Evolutionary conservation across 1,140 invertebrate species (phyloP), one percentile per base, ranked within the genome.

Genomic region (Lasaia peninsularis): DNA sequence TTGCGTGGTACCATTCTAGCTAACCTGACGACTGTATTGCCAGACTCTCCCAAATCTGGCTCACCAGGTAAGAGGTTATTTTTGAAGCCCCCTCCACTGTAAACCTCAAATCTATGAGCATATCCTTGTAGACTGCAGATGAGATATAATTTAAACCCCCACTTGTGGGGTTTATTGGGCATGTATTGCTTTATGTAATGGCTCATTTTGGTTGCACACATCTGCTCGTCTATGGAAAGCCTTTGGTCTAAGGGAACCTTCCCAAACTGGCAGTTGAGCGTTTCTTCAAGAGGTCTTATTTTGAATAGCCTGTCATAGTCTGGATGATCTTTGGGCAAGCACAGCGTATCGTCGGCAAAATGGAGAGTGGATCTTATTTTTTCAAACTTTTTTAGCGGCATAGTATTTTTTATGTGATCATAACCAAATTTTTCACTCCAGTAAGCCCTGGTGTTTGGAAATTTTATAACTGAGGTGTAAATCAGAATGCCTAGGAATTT

Each of bases 141-240:
- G 33, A 78, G 64, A 64, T 71, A 88, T 40, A 80, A 67, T 69
- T 89, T 90, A 9, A 83, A 83, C 11, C 84, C 85, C 74, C 80
- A 82, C 61, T 89, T 90, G 56, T 67, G 61, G 11, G 88, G 82
- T 55, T 64, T 68, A 65, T 75, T 75, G 8, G 72, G 75, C 37
- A 84, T 71, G 62, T 90, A 88, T 60, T 88, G 86, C 56, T 86
- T 85, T 48, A 82, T 69, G 37, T 49, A 52, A 37, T 75, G 61
- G 33, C 71, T 59, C 24, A 76, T 75, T 73, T 86, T 90, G 55
- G 73, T 86, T 18, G 75, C 80, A 65, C 65, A 67, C 60, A 64
- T 73, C 55, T 61, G 69, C 52, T 73, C 67, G 53, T 73, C 63
- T 35, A 67, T 60, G 37, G 60, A 66, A 51, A 66, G 58, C 35